These are phyloP conservation scores for Amblyraja radiata DNA, from an alignment of 2,797 vertebrate species.

Conservation along the genomic window DNA sequence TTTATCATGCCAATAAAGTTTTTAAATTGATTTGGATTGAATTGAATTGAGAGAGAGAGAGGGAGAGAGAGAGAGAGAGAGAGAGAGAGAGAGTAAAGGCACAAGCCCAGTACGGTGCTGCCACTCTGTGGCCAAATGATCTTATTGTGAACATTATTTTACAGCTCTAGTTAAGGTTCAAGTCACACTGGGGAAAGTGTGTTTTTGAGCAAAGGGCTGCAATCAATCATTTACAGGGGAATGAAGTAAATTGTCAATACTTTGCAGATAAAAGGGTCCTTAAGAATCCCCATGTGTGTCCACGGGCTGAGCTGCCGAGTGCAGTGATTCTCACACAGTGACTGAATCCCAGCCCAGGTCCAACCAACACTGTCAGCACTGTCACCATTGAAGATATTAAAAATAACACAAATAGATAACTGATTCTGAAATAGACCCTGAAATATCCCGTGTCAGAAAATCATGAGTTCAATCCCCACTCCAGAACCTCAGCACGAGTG, in stretches of 20 bases:
- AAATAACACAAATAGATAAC: slow-evolving; percentile 6
- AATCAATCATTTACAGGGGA: slow-evolving; percentile 24
- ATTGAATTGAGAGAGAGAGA: background rate
- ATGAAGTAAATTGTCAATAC: background rate
- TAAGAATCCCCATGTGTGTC: background rate
- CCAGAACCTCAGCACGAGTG: no score
- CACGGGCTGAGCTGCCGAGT: background rate
- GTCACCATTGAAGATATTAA: background rate
- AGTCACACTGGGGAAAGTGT: background rate
- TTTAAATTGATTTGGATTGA: no score
- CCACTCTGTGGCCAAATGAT: background rate
- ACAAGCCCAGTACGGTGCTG: background rate
- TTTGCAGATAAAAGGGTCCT: background rate
- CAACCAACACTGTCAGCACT: background rate
- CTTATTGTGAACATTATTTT: background rate
- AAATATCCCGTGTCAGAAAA: background rate
- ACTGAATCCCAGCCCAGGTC: background rate
- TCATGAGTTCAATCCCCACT: no score
- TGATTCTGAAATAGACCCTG: background rate
- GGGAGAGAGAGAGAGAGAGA: background rate
- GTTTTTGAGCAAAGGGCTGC: background rate
- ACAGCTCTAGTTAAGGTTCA: background rate
- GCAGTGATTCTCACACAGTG: background rate
- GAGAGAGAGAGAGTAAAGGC: background rate
- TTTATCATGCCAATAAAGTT: no score